Evolutionary conservation across 2,797 vertebrate species (phyloP), one percentile per base, ranked within the genome.

Genomic region (Synanceia verrucosa): DNA sequence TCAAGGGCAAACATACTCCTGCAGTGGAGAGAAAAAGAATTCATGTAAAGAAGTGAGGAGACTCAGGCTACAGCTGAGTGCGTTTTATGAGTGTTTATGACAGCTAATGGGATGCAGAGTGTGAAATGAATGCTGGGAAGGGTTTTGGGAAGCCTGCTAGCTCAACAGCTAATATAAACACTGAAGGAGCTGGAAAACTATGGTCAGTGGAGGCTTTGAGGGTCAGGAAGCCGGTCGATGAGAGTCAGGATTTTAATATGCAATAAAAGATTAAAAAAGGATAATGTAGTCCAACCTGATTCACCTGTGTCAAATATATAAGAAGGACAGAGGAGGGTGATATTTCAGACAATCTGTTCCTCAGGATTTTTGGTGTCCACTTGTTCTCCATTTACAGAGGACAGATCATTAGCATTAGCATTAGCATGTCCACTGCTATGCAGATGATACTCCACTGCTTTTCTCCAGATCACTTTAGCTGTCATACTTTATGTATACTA

Each of bases 81-180:
- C 60, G 61, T 86, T 79, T 89, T 89, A 90, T 88, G 81, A 85
- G 79, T 82, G 50, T 88, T 87, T 84, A 83, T 73, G 82, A 51
- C 72, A 19, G 65, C 76, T 86, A 87, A 86, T 76, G 65, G 64
- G 58, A 85, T 55, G 68, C 78, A 80, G 80, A 68, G 52, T 44
- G 80, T 71, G 85, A 73, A 81, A 88, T 78, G 64, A 86, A 87
- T 74, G 68, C 68, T 46, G 63, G 52, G 61, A 47, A 47, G 39
- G 43, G 41, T 58, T 80, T 70, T 47, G n/a, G 29, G 50, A 37
- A 57, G 36, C 9, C 16, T 19, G 51, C 28, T 21, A 58, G 44
- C 65, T 78, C 9, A 3, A 6, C 18, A 21, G 55, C 41, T 31
- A 60, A 34, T 56, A 23, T 50, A 36, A 70, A 71, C 61, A 59